Conservation (phyloP, 2,113 vertebrate species). For the Corythornis cristatus region DNA sequence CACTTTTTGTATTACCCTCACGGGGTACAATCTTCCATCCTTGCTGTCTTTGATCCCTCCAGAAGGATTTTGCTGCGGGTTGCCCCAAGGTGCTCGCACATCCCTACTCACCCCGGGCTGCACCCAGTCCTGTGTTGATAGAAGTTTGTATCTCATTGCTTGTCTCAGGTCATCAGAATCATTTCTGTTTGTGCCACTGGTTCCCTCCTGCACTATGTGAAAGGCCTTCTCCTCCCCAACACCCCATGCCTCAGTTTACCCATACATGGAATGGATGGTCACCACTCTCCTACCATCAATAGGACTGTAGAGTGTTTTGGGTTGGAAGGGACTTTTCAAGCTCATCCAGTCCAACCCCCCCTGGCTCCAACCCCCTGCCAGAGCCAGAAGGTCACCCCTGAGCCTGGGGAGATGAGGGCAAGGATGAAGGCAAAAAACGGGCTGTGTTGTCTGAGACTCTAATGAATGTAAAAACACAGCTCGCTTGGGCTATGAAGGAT, state of each 20-base stretch:
- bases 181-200: no score
- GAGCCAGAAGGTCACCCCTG: no score
- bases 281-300: background rate
- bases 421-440: slow-evolving; percentile 31
- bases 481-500: slow-evolving; percentile 42
- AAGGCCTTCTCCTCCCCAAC: background rate
- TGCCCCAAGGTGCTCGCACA: background rate
- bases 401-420: background rate
- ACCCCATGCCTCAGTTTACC: background rate
- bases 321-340: no score
- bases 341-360: no score
- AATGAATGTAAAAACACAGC: slow-evolving; percentile 71
- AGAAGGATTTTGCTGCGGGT: background rate
- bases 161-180: background rate
- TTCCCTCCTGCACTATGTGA: background rate
- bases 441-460: slow-evolving; percentile 40
- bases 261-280: background rate
- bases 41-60: background rate
- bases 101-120: background rate
- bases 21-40: fast-evolving
- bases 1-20: background rate
- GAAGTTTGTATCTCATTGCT: background rate
- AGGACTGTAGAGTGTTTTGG: no score
- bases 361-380: no score
- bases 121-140: fast-evolving